Conservation (phyloP, 2,888 invertebrate genomes). For the Protodeltote pygarga region DNA sequence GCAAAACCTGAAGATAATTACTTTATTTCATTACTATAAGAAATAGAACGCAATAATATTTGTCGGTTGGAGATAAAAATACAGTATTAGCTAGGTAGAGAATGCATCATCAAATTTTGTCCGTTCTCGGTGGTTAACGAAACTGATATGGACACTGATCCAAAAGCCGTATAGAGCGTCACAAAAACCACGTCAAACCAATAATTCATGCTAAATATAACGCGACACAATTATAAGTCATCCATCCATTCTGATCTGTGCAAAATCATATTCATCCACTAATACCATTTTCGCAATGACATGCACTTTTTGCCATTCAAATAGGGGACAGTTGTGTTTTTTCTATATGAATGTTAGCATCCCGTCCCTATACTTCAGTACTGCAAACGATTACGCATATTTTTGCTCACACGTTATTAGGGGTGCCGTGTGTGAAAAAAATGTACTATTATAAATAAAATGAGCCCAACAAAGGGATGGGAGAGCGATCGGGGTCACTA, state of each 20-base stretch:
- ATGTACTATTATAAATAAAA: constrained; percentile 86
- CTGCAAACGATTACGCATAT: constrained; percentile 82
- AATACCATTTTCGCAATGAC: constrained; percentile 85
- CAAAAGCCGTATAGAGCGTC: constrained; percentile 30
- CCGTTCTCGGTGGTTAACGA: constrained; percentile 11
- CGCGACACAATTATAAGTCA: constrained; percentile 85
- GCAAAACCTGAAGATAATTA: constrained; percentile 60
- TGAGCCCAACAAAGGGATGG: constrained; percentile 83
- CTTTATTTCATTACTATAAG: constrained; percentile 41
- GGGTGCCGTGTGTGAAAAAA: constrained; percentile 86
- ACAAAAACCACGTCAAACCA: constrained; percentile 81
- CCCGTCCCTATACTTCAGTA: constrained; percentile 60
- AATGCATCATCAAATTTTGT: constrained; percentile 2
- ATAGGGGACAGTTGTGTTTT: constrained; percentile 83
- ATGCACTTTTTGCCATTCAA: constrained; percentile 86
- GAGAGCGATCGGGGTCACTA: constrained; percentile 87
- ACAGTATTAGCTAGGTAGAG: background rate
- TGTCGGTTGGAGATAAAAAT: background rate
- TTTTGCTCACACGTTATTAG: constrained; percentile 84
- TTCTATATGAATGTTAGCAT: constrained; percentile 64
- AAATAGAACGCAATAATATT: constrained; percentile 19
- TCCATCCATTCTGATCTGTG: constrained; percentile 80
- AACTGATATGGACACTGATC: constrained; percentile 24
- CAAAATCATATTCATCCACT: constrained; percentile 84
- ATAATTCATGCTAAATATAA: constrained; percentile 86